Conservation (phyloP, 2,797 vertebrate genomes). For the Coregonus suidteri region DNA sequence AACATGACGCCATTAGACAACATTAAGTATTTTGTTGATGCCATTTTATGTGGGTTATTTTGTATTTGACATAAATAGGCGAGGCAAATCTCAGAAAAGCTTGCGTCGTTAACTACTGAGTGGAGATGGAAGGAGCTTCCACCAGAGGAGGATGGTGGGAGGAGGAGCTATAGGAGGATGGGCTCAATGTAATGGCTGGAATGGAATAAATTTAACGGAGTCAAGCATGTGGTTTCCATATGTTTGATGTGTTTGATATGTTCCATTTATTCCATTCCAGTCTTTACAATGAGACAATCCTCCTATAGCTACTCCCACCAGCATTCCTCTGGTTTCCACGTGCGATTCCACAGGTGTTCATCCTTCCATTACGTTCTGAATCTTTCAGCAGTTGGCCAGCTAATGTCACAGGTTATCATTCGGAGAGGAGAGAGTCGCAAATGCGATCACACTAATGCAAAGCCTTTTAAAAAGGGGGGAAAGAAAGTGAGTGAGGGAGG, state of each 20-base stretch:
- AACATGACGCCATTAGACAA: background rate
- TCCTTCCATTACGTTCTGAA: constrained; percentile 43
- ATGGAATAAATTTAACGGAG: too few relatives aligned
- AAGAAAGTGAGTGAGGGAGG: background rate
- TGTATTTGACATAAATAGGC: background rate
- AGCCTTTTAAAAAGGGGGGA: constrained; percentile 19
- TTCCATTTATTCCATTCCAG: too few relatives aligned
- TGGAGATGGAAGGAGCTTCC: constrained; percentile 23
- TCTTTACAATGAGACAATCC: too few relatives aligned
- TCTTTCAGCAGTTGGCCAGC: constrained; percentile 34
- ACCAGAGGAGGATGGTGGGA: background rate
- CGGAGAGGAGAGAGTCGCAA: constrained; percentile 33
- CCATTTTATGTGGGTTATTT: background rate
- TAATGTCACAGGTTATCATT: constrained; percentile 49
- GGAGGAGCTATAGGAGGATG: too few relatives aligned
- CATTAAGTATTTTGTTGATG: background rate
- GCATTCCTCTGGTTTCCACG: too few relatives aligned
- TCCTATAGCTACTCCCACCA: too few relatives aligned
- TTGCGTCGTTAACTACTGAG: background rate
- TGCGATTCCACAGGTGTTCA: constrained; percentile 26
- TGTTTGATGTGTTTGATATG: too few relatives aligned
- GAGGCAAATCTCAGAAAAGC: background rate
- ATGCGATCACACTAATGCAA: constrained; percentile 43
- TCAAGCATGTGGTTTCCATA: too few relatives aligned
- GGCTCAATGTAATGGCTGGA: too few relatives aligned